Evolutionary conservation across 2,113 vertebrate species (phyloP).

Genomic region (Takifugu bimaculatus): DNA sequence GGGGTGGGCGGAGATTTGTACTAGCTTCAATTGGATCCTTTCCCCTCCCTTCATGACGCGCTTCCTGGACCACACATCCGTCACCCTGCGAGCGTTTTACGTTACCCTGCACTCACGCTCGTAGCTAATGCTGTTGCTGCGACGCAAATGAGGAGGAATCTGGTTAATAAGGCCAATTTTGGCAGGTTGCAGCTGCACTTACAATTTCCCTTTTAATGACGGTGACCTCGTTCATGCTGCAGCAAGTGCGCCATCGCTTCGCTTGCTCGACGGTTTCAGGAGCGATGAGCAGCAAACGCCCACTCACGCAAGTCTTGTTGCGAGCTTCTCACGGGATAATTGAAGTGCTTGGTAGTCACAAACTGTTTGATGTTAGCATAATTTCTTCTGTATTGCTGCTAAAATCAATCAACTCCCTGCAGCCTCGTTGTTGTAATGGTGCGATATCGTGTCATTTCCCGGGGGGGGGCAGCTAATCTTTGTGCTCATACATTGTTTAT

Average conservation of each 20-base stretch:
- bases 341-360: constrained; percentile 40
- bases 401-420: constrained; percentile 39
- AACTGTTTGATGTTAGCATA: constrained; percentile 42
- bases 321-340: constrained; percentile 35
- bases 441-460: constrained; percentile 12
- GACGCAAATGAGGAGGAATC: too few relatives aligned
- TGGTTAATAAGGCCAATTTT: too few relatives aligned
- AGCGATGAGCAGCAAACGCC: constrained; percentile 1
- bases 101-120: too few relatives aligned
- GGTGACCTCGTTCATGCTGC: constrained; percentile 24
- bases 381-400: constrained; percentile 41
- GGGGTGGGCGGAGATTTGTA: constrained; percentile 15
- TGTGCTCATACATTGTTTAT: background rate
- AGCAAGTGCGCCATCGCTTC: constrained; percentile 26
- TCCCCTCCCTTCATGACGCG: too few relatives aligned
- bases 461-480: constrained; percentile 1
- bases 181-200: background rate
- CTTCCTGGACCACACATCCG: too few relatives aligned
- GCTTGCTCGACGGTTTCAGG: too few relatives aligned
- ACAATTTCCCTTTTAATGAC: constrained; percentile 20
- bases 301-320: constrained; percentile 29
- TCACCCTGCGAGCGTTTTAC: too few relatives aligned
- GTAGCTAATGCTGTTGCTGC: too few relatives aligned
- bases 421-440: constrained; percentile 18
- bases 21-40: too few relatives aligned